Evolutionary conservation across 2,113 vertebrate species (phyloP).

Genomic region (Empidonax traillii): DNA sequence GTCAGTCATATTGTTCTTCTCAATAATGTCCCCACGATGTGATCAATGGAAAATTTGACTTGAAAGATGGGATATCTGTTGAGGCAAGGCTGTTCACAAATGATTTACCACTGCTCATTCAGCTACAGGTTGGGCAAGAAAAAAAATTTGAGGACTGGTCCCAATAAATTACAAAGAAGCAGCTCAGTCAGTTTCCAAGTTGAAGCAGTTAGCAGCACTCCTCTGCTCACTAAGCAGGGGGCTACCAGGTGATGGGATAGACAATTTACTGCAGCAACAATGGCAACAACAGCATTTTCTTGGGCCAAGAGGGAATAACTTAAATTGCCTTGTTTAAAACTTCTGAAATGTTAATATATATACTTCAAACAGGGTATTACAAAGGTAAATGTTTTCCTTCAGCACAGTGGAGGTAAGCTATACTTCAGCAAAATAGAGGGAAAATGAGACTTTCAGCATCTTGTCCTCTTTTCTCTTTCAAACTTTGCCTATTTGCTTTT

Average conservation of each 20-base stretch:
- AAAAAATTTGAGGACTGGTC: background rate
- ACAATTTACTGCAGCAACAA: background rate
- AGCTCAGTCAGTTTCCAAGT: background rate
- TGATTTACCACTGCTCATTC: fast-evolving
- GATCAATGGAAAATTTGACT: background rate
- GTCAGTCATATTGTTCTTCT: background rate
- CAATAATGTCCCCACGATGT: background rate
- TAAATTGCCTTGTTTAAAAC: background rate
- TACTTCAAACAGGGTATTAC: background rate
- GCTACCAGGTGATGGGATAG: background rate
- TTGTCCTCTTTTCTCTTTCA: slow-evolving; percentile 18
- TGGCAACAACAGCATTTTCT: background rate
- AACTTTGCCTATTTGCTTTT: background rate
- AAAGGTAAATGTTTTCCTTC: background rate
- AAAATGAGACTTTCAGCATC: background rate
- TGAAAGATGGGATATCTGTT: background rate
- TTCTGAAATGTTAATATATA: background rate
- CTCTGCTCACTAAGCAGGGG: background rate
- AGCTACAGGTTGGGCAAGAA: background rate
- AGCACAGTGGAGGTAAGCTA: background rate
- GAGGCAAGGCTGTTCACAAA: background rate
- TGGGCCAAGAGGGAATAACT: background rate
- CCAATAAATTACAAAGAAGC: background rate
- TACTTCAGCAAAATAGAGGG: background rate
- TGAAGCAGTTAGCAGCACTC: background rate